Evolutionary conservation across 2,888 invertebrate species (phyloP).

Genomic region (Rhopalosiphum nymphaeae): DNA sequence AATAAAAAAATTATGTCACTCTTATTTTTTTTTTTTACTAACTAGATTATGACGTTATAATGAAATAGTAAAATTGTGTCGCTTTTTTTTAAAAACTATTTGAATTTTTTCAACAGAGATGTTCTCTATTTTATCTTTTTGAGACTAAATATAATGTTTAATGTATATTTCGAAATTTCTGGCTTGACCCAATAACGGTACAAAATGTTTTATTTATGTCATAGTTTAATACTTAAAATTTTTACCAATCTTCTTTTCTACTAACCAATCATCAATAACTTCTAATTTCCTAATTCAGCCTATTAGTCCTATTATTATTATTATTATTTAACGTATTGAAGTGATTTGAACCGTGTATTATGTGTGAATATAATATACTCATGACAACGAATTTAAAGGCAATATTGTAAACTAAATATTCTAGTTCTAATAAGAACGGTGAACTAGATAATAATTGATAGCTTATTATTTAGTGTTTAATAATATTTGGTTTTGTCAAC

Average conservation of each 20-base stretch:
- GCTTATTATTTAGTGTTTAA: not conserved
- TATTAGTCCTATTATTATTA: not conserved
- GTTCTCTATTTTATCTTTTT: not conserved
- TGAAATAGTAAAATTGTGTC: not conserved
- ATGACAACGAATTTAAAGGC: not conserved
- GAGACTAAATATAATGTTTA: not conserved
- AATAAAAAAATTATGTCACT: not conserved
- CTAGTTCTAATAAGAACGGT: not conserved
- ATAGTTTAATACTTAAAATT: not conserved
- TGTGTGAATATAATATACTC: not conserved
- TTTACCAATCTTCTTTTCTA: not conserved
- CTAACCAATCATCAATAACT: too few relatives aligned
- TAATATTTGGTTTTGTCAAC: not conserved
- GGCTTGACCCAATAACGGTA: too few relatives aligned
- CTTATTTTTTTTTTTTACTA: not conserved
- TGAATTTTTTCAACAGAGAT: not conserved
- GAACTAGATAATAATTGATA: not conserved
- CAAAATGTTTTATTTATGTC: too few relatives aligned
- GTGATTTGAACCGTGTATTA: not conserved
- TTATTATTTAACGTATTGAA: not conserved
- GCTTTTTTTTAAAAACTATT: not conserved
- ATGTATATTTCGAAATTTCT: not conserved
- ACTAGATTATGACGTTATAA: not conserved
- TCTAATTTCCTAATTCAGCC: too few relatives aligned
- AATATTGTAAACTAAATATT: not conserved